Evolutionary conservation across 1,140 invertebrate species (phyloP), one percentile per base, ranked within the genome.

Genomic region (Drosophila insularis): DNA sequence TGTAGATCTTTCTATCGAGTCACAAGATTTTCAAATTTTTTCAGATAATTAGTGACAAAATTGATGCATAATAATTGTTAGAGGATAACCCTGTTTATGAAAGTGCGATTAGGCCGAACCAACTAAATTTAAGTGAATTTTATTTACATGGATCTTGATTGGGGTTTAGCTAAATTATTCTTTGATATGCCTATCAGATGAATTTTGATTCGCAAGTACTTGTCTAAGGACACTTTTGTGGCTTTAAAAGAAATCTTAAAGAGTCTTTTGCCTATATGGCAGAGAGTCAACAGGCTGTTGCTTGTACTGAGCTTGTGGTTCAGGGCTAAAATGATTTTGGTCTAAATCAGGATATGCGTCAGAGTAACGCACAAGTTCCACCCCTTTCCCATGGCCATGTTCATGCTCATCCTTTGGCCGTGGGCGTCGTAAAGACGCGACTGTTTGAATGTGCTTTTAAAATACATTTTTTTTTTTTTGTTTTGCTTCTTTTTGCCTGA

Each of bases 381-480:
- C 43, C 61, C 32, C 23, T 10, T 21, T 19, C 27, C 4, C 37
- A 39, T 21, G 11, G 63, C 63, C 8, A 35, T 11, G 1, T 21
- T 21, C 27, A 27, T 6, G 27, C 27, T 13, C 11, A 21, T 21
- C 43, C 19, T 40, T 40, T 66, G 50, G 60, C 68, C 56, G 23
- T 66, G 35, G 74, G 63, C 74, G 56, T 56, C 66, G 35, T 70
- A 53, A 59, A 50, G 71, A 68, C 61, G 71, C 71, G 10, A 55
- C 55, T 10, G 19, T 60, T 46, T 67, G 65, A 69, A 76, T 76
- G 67, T 77, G 79, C 63, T 50, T 77, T 80, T 73, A 80, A 81
- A 81, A 81, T 74, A 71, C 39, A 67, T 71, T 63, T 14, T 59
- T 54, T 63, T 37, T 63, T 63, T 53, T 54, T 63, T 37, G 59